phyloP scores from a whole-genome alignment of 2,888 invertebrate species.

The Chrysolina americana region DNA sequence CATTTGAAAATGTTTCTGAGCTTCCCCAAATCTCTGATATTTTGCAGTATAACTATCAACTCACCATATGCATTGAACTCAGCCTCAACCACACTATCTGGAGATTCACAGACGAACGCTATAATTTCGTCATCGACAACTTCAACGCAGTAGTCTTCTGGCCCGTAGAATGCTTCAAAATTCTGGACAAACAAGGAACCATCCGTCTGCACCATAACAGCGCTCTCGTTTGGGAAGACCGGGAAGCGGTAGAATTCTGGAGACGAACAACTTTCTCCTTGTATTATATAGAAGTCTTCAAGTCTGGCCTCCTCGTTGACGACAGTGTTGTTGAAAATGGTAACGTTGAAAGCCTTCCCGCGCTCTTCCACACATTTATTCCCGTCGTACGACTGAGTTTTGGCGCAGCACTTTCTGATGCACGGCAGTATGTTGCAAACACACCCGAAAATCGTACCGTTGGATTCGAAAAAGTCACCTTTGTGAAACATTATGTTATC shows the following conservation, averaged over 20 bases:
- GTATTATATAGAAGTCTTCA: slow-evolving; percentile 27
- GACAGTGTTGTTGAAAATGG: slow-evolving; percentile 30
- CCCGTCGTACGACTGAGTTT: neutral
- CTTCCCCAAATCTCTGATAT: no score
- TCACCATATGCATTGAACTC: slow-evolving; percentile 14
- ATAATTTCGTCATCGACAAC: slow-evolving; percentile 19
- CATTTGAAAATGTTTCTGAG: no score
- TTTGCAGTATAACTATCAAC: neutral
- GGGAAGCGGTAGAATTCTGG: neutral
- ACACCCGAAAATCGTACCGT: slow-evolving; percentile 37
- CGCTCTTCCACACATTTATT: slow-evolving; percentile 3
- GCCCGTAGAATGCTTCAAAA: slow-evolving; percentile 25
- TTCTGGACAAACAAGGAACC: slow-evolving; percentile 35
- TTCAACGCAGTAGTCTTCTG: slow-evolving; percentile 42
- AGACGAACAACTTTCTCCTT: slow-evolving; percentile 26
- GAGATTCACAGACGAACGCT: slow-evolving; percentile 30
- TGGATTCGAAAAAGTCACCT: slow-evolving; percentile 29
- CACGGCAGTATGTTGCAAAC: slow-evolving; percentile 51
- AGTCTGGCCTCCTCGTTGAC: neutral
- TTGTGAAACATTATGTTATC: slow-evolving; percentile 28
- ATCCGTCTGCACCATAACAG: slow-evolving; percentile 35
- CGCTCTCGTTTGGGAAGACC: neutral
- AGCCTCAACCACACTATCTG: neutral
- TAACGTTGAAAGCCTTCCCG: slow-evolving; percentile 25
- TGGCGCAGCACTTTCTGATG: slow-evolving; percentile 53